A percentile compares a stretch with the other conserved stretches of the same genome.
These are phyloP conservation scores for Pristis pectinata DNA, from an alignment of 2,797 vertebrate genomes.

Conservation along the genomic window DNA sequence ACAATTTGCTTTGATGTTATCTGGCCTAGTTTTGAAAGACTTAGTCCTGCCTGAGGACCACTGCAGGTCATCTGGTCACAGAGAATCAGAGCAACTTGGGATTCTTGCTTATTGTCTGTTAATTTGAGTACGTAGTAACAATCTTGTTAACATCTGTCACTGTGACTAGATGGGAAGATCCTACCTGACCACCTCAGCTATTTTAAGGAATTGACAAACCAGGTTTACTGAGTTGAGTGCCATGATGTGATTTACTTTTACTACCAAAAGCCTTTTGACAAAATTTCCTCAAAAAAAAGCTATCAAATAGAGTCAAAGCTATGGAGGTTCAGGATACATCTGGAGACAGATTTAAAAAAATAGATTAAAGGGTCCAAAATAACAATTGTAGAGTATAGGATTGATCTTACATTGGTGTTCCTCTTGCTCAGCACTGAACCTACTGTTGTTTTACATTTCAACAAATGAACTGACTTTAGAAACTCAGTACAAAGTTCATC, in stretches of 20 bases:
- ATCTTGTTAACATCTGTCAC: neutral
- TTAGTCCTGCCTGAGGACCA: neutral
- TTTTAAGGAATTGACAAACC: neutral
- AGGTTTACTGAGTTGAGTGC: neutral
- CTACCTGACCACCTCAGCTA: neutral
- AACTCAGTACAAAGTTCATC: neutral
- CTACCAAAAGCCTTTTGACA: neutral
- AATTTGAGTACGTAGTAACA: neutral
- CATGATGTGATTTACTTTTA: neutral
- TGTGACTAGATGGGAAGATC: neutral
- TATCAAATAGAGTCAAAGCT: slow-evolving; percentile 16
- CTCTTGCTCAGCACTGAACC: neutral
- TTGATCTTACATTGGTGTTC: neutral
- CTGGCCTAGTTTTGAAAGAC: neutral
- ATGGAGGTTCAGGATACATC: neutral
- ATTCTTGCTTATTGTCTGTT: neutral
- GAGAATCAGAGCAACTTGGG: neutral
- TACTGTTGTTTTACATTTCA: neutral
- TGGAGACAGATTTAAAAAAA: neutral
- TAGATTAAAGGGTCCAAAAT: neutral
- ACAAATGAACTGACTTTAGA: neutral
- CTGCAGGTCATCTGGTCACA: neutral
- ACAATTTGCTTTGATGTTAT: neutral
- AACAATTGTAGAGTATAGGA: neutral
- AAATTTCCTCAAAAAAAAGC: neutral